Base-by-base conservation (phyloP, 1,140 invertebrate genomes). In the Bombus breviceps region DNA sequence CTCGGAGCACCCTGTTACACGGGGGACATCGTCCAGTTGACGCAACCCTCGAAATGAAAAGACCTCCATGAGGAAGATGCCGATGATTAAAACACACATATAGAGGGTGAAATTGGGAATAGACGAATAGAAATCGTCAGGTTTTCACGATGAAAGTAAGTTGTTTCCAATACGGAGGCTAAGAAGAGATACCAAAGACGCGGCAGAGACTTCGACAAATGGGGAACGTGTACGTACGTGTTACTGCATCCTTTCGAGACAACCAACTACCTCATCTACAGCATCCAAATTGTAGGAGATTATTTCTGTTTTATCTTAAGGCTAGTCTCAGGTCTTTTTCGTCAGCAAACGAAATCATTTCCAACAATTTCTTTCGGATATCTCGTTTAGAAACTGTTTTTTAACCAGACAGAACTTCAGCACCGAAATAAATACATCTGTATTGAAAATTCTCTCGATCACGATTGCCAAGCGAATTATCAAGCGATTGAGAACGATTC, bases 1-100 rank as follows among this genome's bases (percentile, higher is more conserved):
- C 79, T 95, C 8, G 90, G 89, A 4, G 85, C 92, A 2, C 84
- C 91, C 53, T 93, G 92, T 81, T 95, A 94, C 57, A 81, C 89
- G 6, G 84, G 75, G 34, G 91, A 94, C 69, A 89, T 93, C 53
- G 90, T 86, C 37, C 90, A 93, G 25, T 80, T 94, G 69, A 88
- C 91, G 66, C 93, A 93, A 72, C 85, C 90, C 12, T 92, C 92
- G 28, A 85, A 73, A 34, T 68, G 69, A 81, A 43, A 8, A 39
- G 13, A 34, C 15, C 34, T 25, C 25, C 32, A 68, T n/a, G 18
- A 41, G 5, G 25, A 15, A 8, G 3, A 64, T 13, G 1, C 37
- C 3, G 28, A 34, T n/a, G 68, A 53, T 41, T 13, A 13, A 37
- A 3, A 25, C 18, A 18, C n/a, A n/a, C 4, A 10, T 25, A 41